Base-by-base conservation (phyloP, 2,888 invertebrate genomes). In the Metellina segmentata region DNA sequence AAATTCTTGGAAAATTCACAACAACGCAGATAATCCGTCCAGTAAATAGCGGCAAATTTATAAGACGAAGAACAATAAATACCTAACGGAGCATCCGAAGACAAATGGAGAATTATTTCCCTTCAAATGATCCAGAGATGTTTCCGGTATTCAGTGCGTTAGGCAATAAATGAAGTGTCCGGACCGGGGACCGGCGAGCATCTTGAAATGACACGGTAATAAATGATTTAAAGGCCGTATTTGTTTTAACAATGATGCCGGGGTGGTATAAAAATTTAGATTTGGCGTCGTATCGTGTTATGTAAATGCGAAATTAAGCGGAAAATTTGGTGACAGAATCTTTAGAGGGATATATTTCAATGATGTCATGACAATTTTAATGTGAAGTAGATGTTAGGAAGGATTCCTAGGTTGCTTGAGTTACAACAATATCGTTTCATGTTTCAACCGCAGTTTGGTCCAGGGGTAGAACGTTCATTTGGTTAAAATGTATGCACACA, bases 161-260 rank as follows among this genome's bases (percentile, higher is more conserved):
- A 51, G 71, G 82, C 72, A 71, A 82, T 82, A 82, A 82, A 82
- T 82, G 82, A 82, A 82, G 82, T 82, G 82, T 52, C 82, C 20
- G 16, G n/a, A 51, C n/a, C 82, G n/a, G 52, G 34, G 34, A 34
- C 34, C 34, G 34, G 34, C 34, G 49, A 71, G 49, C 82, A 82
- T 71, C 71, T 82, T 82, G 71, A 71, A 52, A 4, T 70, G 72
- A 51, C 82, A 72, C 52, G 9, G 71, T 82, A 71, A 82, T 82
- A 82, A 71, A 82, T 82, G 71, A 71, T 82, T 82, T 71, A 82
- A 71, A 72, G 82, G 52, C 69, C 20, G 81, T 72, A 71, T 52
- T 79, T 79, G 61, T 61, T 77, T 79, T 79, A 79, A 79, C 52
- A 79, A 79, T 52, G n/a, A 13, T 79, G 6, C 8, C 19, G 61